Conservation (phyloP, 2,113 vertebrate species). For the Paracanthobrama guichenoti region DNA sequence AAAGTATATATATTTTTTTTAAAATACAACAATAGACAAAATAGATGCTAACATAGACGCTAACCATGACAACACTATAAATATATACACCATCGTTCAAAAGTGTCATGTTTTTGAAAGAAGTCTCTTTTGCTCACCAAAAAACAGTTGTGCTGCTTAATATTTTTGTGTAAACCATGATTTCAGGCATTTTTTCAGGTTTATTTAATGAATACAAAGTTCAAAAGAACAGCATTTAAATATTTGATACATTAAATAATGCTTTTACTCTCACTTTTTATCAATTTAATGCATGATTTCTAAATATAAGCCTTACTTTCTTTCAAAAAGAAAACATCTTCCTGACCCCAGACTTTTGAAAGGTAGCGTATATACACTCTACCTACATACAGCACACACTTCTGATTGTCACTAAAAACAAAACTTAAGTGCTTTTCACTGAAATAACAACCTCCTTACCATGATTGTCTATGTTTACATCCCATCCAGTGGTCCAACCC, state of each 20-base stretch:
- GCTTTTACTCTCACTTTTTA: neutral
- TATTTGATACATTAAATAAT: neutral
- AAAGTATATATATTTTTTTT: neutral
- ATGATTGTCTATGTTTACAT: conserved; percentile 72
- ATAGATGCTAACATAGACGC: neutral
- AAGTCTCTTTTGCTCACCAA: neutral
- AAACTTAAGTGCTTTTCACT: neutral
- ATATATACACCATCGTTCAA: neutral
- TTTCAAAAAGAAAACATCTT: neutral
- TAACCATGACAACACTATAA: neutral
- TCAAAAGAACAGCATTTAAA: neutral
- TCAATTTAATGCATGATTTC: neutral
- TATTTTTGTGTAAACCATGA: neutral
- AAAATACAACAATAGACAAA: neutral
- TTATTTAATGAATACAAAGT: neutral
- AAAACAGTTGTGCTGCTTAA: neutral
- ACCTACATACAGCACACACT: neutral
- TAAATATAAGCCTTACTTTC: neutral
- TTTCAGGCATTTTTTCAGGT: neutral
- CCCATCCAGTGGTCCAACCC: conserved; percentile 89
- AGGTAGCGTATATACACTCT: neutral
- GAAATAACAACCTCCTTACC: conserved; percentile 65
- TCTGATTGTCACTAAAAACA: neutral
- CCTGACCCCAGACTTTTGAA: neutral
- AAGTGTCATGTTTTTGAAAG: neutral